Base-by-base conservation (phyloP, 1,140 invertebrate species). In the Drosophila tristis region DNA sequence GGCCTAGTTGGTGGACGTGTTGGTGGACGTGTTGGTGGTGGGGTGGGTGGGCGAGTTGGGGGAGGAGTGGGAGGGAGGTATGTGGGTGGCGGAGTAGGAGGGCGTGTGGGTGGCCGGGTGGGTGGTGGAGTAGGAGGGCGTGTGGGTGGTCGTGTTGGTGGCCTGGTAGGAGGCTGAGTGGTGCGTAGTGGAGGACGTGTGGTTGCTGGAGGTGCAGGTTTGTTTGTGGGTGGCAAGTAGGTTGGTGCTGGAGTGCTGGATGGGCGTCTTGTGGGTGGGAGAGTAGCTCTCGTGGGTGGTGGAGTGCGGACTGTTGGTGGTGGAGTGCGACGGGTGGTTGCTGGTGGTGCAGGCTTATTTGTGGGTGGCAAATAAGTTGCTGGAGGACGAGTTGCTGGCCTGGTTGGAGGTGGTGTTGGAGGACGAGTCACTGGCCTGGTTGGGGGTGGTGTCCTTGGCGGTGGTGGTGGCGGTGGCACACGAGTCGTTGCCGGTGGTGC, bases 61-160 rank as follows among this genome's bases (percentile, higher is more conserved):
- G 66, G 49, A 25, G 51, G 63, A 13, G 63, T 77, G 15, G 64
- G 59, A 2, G 42, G 20, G 8, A 45, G 72, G 2, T 60, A 64
- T 8, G 70, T 82, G 23, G 68, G 51, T 0, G 68, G 62, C 16
- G 39, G 63, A 2, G 68, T 66, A 13, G 65, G 53, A 35, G 45
- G 56, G 15, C 59, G 66, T 47, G 71, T 66, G 31, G 51, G 68
- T 8, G 60, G 54, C 35, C 26, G 74, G 16, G 71, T 0, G 50
- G 25, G 79, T 79, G 3, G 74, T 56, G 60, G 60, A 50, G 60
- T 82, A 64, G 77, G 58, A 59, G 68, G 70, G 23, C 44, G 57
- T 0, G 78, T 65, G 1, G 85, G 65, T 43, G 77, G 74, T 13
- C 63, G 75, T 3, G 86, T 68, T 56, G 85, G 73, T 26, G 75